Conservation (phyloP, 2,888 invertebrate species). For the Atethmia centrago region DNA sequence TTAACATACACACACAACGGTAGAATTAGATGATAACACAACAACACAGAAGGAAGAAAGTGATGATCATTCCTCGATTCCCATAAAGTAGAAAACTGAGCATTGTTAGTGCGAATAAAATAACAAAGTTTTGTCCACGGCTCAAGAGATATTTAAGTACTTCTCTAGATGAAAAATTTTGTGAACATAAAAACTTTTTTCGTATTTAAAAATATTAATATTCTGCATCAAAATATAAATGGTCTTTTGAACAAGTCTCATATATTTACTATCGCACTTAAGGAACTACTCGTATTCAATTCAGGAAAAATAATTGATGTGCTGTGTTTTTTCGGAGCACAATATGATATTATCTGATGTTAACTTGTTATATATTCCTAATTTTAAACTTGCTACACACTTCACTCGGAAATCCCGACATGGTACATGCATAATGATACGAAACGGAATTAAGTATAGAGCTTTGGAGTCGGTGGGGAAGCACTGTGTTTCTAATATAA, state of each 20-base stretch:
- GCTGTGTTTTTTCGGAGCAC: constrained; percentile 8
- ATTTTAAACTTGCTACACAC: constrained; percentile 1
- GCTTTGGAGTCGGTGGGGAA: too few species aligned
- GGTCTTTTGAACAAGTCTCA: too few species aligned
- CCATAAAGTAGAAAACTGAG: background rate
- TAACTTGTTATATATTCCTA: constrained; percentile 9
- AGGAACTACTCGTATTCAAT: background rate
- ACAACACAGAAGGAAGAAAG: background rate
- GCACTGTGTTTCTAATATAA: too few species aligned
- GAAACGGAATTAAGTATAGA: too few species aligned
- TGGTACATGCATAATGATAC: too few species aligned
- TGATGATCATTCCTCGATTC: background rate
- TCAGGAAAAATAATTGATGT: constrained; percentile 5
- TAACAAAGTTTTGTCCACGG: background rate
- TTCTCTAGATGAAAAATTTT: background rate
- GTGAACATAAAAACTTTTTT: too few species aligned
- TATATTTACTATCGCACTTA: background rate
- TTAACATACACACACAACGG: too few species aligned
- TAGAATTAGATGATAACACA: background rate
- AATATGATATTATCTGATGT: constrained; percentile 11
- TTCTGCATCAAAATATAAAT: too few species aligned
- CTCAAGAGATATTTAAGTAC: background rate
- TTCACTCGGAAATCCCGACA: constrained; percentile 11
- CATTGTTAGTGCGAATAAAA: background rate
- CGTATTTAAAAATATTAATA: too few species aligned